Evolutionary conservation across 1,140 invertebrate genomes (phyloP).

Genomic region (Wiebesia pumilae): DNA sequence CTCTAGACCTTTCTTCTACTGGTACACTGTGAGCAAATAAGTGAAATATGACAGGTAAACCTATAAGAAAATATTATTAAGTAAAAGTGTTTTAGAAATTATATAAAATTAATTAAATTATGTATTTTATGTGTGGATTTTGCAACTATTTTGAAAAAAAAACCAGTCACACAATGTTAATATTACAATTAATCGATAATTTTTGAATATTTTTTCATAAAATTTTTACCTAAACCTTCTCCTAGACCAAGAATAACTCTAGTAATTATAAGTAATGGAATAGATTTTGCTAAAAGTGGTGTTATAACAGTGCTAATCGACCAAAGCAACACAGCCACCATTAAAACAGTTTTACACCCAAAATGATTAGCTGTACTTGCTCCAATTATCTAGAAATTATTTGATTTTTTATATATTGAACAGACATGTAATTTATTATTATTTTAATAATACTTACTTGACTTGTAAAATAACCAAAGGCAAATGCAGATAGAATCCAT

Average conservation of each 20-base stretch:
- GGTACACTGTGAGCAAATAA: conserved; percentile 86
- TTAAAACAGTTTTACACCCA: conserved; percentile 83
- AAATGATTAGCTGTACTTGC: conserved; percentile 83
- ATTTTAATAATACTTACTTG: conserved; percentile 75
- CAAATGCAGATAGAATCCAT: conserved; percentile 87
- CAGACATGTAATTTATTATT: too few relatives aligned
- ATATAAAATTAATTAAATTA: background rate
- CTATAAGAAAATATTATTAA: conserved; percentile 68
- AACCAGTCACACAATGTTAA: background rate
- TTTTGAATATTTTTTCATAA: background rate
- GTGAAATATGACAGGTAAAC: conserved; percentile 87
- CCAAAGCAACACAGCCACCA: conserved; percentile 84
- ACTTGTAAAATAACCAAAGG: conserved; percentile 87
- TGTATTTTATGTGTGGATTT: background rate
- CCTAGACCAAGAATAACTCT: conserved; percentile 84
- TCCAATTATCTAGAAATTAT: conserved; percentile 78
- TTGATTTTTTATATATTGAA: background rate
- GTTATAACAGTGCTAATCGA: conserved; percentile 85
- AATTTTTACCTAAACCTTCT: conserved; percentile 82
- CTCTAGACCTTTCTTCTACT: conserved; percentile 83
- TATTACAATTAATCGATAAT: background rate
- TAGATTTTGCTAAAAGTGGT: conserved; percentile 81
- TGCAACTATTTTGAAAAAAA: background rate
- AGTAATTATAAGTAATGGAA: conserved; percentile 79
- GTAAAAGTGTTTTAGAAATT: conserved; percentile 9